Percentiles rank a stretch among this genome's conserved stretches.
phyloP scores from a whole-genome alignment of 1,140 invertebrate genomes.

The Eumaeus atala region DNA sequence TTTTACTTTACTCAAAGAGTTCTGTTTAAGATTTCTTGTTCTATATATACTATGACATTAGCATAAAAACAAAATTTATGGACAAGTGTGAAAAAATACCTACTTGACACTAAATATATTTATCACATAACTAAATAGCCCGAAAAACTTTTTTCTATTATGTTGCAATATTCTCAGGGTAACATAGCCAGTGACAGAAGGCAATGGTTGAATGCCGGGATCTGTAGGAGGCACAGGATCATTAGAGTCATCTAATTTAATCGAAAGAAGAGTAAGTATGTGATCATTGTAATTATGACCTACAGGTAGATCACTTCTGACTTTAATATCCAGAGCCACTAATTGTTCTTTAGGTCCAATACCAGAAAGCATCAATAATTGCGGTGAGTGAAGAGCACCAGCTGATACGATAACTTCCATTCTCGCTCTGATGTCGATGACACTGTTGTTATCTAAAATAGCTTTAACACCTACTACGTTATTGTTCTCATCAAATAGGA shows the following conservation, averaged over 20 bases:
- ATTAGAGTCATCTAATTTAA: constrained; percentile 24
- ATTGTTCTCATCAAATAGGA: constrained; percentile 78
- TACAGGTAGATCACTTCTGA: constrained; percentile 79
- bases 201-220: constrained; percentile 18
- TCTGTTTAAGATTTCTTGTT: too few species aligned
- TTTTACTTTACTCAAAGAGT: too few species aligned
- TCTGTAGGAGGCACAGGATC: constrained; percentile 9
- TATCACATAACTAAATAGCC: too few species aligned
- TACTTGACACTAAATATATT: too few species aligned
- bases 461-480: constrained; percentile 68
- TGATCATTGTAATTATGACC: constrained; percentile 77
- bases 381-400: constrained; percentile 77
- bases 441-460: constrained; percentile 55
- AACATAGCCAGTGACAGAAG: constrained; percentile 19
- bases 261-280: constrained; percentile 15
- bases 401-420: constrained; percentile 79
- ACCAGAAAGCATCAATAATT: constrained; percentile 80
- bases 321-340: constrained; percentile 67
- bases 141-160: too few species aligned
- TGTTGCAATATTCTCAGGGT: too few species aligned
- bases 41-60: too few species aligned
- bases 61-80: too few species aligned
- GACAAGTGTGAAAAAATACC: too few species aligned
- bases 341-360: constrained; percentile 78
- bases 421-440: constrained; percentile 65